Conservation (phyloP, 2,113 vertebrate species). For the Rana temporaria region DNA sequence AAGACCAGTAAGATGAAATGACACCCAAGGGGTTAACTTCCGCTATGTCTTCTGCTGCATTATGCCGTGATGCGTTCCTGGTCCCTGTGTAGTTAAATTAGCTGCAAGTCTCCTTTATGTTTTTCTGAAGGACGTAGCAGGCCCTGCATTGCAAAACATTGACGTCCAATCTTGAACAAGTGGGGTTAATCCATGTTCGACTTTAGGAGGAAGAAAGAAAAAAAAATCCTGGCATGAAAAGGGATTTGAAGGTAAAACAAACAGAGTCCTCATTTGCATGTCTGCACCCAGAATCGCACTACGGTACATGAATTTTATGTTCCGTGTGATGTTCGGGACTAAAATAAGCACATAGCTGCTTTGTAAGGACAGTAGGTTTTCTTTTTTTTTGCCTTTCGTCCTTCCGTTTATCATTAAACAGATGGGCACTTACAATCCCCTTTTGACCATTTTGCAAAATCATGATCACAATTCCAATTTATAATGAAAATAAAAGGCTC, state of each 20-base stretch:
- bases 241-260: conserved; percentile 51
- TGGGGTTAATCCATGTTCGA: conserved; percentile 37
- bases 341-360: conserved; percentile 38
- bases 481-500: conserved; percentile 38
- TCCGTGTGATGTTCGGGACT: conserved; percentile 45
- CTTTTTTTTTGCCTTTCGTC: not conserved
- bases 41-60: not conserved
- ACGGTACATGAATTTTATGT: conserved; percentile 54
- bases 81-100: conserved; percentile 12
- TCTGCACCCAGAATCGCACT: conserved; percentile 43
- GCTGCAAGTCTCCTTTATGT: conserved; percentile 33
- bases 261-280: conserved; percentile 52
- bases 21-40: not conserved
- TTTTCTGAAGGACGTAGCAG: conserved; percentile 24
- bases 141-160: conserved; percentile 12
- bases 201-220: conserved; percentile 14
- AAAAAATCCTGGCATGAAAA: conserved; percentile 48
- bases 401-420: conserved; percentile 41
- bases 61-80: conserved; percentile 12
- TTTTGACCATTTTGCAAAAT: conserved; percentile 35
- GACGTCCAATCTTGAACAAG: conserved; percentile 9
- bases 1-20: not conserved
- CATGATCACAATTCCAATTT: conserved; percentile 44
- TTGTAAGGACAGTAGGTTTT: conserved; percentile 13
- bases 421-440: conserved; percentile 49